These are phyloP conservation scores for Eclectus roratus DNA, from an alignment of 2,113 vertebrate genomes.

Conservation along the genomic window DNA sequence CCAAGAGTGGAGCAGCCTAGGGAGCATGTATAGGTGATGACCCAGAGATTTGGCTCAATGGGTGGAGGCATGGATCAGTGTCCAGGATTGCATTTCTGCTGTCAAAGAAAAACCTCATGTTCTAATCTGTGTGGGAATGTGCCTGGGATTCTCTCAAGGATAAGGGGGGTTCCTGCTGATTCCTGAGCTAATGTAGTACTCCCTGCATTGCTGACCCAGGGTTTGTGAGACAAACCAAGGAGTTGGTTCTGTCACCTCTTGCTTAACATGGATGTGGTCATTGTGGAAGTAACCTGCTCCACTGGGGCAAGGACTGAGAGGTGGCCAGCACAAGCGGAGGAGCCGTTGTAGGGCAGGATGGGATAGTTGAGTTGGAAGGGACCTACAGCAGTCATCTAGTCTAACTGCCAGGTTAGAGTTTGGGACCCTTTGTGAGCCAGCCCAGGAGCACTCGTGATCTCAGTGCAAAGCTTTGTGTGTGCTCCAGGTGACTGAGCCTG, in stretches of 20 bases:
- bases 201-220: background rate
- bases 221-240: background rate
- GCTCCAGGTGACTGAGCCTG: background rate
- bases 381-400: background rate
- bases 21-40: background rate
- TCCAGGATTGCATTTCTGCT: background rate
- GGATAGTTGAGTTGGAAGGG: background rate
- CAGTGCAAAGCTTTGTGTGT: accelerated
- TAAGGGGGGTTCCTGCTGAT: background rate
- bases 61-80: background rate
- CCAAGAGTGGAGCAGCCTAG: background rate
- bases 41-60: background rate
- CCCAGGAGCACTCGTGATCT: background rate
- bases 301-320: background rate
- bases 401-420: background rate
- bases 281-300: background rate
- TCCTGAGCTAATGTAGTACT: background rate
- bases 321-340: background rate
- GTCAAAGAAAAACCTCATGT: background rate
- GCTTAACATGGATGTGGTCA: background rate
- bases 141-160: background rate
- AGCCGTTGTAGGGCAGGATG: background rate
- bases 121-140: background rate
- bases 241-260: background rate
- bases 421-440: background rate